Evolutionary conservation across 1,140 invertebrate species (phyloP).

Genomic region (Cherax quadricarinatus): DNA sequence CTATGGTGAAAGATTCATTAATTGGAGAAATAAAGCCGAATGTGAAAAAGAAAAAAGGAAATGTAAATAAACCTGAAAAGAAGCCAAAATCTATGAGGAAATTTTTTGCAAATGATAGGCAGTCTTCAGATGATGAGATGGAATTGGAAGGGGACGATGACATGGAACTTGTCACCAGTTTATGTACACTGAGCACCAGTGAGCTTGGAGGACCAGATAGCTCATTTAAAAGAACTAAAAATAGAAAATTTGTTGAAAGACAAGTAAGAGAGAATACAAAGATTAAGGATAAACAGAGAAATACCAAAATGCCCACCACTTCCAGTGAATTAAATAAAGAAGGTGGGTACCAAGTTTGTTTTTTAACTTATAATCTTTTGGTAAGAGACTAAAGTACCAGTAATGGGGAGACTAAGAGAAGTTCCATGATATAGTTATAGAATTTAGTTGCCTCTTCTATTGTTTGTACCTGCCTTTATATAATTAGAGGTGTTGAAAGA

Average conservation of each 20-base stretch:
- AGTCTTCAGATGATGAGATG: neutral
- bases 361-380: too few relatives aligned
- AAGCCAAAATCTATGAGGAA: slow-evolving; percentile 8
- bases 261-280: neutral
- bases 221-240: neutral
- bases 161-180: neutral
- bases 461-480: too few relatives aligned
- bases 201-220: neutral
- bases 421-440: too few relatives aligned
- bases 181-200: neutral
- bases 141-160: neutral
- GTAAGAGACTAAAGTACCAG: too few relatives aligned
- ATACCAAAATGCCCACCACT: neutral
- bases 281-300: neutral
- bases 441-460: too few relatives aligned
- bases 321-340: neutral
- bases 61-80: slow-evolving; percentile 1
- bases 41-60: slow-evolving; percentile 23
- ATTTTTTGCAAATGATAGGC: neutral
- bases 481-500: too few relatives aligned
- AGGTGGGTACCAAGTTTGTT: neutral
- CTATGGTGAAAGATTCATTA: slow-evolving; percentile 24
- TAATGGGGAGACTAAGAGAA: too few relatives aligned
- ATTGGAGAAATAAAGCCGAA: slow-evolving; percentile 12
- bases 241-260: neutral